Conservation (phyloP, 2,888 invertebrate genomes). For the Dyspetes luteomarginatus region DNA sequence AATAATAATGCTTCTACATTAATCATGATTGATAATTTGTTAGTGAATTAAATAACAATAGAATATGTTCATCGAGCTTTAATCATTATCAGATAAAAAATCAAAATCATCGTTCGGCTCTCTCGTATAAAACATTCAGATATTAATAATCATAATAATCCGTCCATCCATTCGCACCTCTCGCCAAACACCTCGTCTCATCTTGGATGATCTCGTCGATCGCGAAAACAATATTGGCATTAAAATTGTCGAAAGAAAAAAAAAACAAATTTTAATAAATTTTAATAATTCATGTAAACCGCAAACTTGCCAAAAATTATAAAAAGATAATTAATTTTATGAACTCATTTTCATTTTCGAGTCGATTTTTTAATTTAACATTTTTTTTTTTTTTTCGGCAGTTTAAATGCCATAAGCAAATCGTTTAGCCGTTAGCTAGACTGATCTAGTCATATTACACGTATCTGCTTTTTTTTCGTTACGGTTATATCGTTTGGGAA, state of each 20-base stretch:
- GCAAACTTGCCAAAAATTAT: background rate
- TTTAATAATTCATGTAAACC: background rate
- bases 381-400: constrained; percentile 9
- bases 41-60: constrained; percentile 32
- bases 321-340: background rate
- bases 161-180: constrained; percentile 60
- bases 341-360: background rate
- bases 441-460: constrained; percentile 61
- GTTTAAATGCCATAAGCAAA: constrained; percentile 37
- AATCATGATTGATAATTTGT: constrained; percentile 39
- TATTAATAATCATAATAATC: constrained; percentile 12
- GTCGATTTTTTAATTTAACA: background rate
- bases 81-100: constrained; percentile 47
- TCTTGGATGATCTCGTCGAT: constrained; percentile 64
- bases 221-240: constrained; percentile 44
- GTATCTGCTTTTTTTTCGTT: constrained; percentile 64
- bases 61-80: constrained; percentile 44
- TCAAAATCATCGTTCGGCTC: constrained; percentile 55
- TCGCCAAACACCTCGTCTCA: constrained; percentile 59
- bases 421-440: constrained; percentile 64
- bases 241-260: constrained; percentile 26
- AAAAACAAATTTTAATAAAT: background rate
- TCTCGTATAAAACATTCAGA: constrained; percentile 58
- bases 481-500: constrained; percentile 54
- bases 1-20: constrained; percentile 36